Percentiles rank a stretch among this genome's conserved stretches.
Evolutionary conservation across 2,888 invertebrate species (phyloP).

Genomic region (Chelonus formosanus): DNA sequence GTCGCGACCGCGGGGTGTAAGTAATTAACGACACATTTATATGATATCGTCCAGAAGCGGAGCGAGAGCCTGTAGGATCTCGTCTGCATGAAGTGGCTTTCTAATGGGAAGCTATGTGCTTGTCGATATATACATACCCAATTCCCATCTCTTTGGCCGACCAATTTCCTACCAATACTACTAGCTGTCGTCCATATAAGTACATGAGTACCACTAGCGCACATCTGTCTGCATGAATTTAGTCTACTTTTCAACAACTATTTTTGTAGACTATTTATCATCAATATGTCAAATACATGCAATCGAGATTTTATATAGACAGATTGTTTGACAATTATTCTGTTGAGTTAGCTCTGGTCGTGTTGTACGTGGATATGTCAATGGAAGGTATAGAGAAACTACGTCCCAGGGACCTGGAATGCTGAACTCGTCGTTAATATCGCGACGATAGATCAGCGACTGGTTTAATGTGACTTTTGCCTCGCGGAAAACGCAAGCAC

Average conservation of each 20-base stretch:
- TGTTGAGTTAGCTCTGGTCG: background rate
- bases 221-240: no score
- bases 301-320: slow-evolving; percentile 11
- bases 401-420: slow-evolving; percentile 23
- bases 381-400: slow-evolving; percentile 10
- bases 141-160: background rate
- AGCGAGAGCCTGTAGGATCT: slow-evolving; percentile 45
- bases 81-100: slow-evolving; percentile 54
- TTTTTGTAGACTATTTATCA: slow-evolving; percentile 11
- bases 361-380: background rate
- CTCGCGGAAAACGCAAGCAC: slow-evolving; percentile 48
- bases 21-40: slow-evolving; percentile 61
- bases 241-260: background rate
- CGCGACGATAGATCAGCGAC: slow-evolving; percentile 39
- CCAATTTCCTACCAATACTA: background rate
- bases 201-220: no score
- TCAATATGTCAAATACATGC: background rate
- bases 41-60: slow-evolving; percentile 55
- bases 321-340: slow-evolving; percentile 13
- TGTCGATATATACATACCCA: slow-evolving; percentile 55
- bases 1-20: slow-evolving; percentile 53
- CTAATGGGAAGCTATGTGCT: slow-evolving; percentile 60
- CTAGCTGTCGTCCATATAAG: no score
- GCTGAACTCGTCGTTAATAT: slow-evolving; percentile 39
- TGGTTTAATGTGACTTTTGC: slow-evolving; percentile 52